These are phyloP conservation scores for Chelidonichthys spinosus DNA, from an alignment of 2,797 vertebrate species.

Conservation along the genomic window DNA sequence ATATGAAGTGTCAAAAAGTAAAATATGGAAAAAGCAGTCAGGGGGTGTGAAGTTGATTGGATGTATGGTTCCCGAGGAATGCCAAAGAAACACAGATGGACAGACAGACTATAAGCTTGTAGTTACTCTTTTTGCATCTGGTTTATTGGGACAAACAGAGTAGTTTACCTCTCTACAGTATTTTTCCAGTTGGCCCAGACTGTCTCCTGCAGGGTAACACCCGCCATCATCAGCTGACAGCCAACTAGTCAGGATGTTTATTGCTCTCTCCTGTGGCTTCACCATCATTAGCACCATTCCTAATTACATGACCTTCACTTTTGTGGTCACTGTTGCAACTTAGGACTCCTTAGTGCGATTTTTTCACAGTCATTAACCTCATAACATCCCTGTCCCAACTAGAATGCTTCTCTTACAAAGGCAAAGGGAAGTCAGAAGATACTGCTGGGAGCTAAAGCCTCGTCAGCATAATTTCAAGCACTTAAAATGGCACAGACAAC, in stretches of 20 bases:
- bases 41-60: background rate
- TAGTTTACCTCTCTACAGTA: background rate
- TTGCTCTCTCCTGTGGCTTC: constrained; percentile 63
- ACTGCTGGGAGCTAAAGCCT: constrained; percentile 12
- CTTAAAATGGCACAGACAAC: background rate
- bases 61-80: background rate
- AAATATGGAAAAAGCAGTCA: no score
- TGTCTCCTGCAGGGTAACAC: constrained; percentile 56
- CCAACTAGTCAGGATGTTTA: constrained; percentile 66
- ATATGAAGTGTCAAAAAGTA: no score
- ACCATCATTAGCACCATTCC: constrained; percentile 69
- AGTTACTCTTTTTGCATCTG: background rate
- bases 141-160: background rate
- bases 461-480: constrained; percentile 13
- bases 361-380: constrained; percentile 69
- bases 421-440: constrained; percentile 17
- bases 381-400: constrained; percentile 19
- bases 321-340: constrained; percentile 43
- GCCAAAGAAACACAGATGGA: background rate
- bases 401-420: constrained; percentile 21
- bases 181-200: constrained; percentile 33
- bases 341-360: constrained; percentile 76
- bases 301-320: constrained; percentile 66
- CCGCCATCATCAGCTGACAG: constrained; percentile 49
- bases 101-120: background rate